Evolutionary conservation across 2,797 vertebrate genomes (phyloP).

Genomic region (Limnodromus scolopaceus): DNA sequence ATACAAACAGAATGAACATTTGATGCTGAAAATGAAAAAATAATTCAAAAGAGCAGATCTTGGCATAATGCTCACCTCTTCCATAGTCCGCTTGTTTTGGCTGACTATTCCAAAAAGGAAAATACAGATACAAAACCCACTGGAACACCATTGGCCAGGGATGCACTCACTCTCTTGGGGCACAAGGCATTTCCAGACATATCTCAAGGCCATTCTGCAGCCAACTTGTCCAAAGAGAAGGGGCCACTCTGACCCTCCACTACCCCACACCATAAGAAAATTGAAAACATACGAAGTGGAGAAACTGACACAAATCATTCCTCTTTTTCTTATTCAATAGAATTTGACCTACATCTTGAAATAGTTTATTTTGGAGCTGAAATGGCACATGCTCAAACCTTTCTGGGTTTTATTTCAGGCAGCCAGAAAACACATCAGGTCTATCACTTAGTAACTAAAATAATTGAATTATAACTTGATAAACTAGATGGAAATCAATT

Average conservation of each 20-base stretch:
- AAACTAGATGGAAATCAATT: background rate
- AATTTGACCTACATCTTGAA: background rate
- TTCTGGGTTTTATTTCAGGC: background rate
- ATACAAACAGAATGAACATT: background rate
- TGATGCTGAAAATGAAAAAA: background rate
- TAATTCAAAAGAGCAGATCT: background rate
- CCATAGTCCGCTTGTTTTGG: rapidly evolving
- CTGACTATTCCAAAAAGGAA: background rate
- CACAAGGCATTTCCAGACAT: background rate
- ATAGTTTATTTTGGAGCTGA: background rate
- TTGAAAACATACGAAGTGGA: background rate
- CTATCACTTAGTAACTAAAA: background rate
- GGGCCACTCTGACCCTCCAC: background rate
- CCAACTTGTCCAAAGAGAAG: background rate
- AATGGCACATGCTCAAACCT: background rate
- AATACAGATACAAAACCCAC: background rate
- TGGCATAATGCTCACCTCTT: background rate
- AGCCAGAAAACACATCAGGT: background rate
- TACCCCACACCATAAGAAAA: background rate
- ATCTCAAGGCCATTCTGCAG: background rate
- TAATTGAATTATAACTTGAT: background rate
- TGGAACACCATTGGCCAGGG: background rate
- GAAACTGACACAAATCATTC: background rate
- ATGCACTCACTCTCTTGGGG: background rate
- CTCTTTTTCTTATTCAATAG: background rate